Conservation (phyloP, 2,113 vertebrate species). For the Rhipidura dahli region DNA sequence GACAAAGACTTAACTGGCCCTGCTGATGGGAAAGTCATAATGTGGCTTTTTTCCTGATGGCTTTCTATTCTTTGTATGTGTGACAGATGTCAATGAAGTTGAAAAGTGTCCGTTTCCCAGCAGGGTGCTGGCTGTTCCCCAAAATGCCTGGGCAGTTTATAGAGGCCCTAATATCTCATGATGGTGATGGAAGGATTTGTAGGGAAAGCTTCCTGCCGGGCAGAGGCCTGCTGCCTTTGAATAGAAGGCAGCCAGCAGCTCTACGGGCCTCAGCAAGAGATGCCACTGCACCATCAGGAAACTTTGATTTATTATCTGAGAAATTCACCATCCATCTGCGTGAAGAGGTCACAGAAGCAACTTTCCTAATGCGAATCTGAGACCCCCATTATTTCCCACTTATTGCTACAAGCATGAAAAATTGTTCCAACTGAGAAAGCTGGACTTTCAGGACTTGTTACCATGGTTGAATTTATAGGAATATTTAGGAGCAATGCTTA, state of each 20-base stretch:
- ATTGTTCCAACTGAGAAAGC: slow-evolving; percentile 49
- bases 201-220: slow-evolving; percentile 39
- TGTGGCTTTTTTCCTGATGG: neutral
- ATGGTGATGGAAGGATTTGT: slow-evolving; percentile 29
- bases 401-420: slow-evolving; percentile 67
- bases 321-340: slow-evolving; percentile 66
- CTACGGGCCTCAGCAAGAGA: slow-evolving; percentile 22
- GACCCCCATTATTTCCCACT: slow-evolving; percentile 63
- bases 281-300: slow-evolving; percentile 44
- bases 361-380: slow-evolving; percentile 55
- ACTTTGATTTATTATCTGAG: slow-evolving; percentile 70
- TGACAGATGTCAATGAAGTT: slow-evolving; percentile 57
- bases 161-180: slow-evolving; percentile 30
- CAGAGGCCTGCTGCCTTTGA: slow-evolving; percentile 43
- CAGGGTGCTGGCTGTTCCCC: slow-evolving; percentile 20
- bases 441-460: slow-evolving; percentile 29
- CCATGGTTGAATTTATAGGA: slow-evolving; percentile 54
- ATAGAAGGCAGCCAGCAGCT: slow-evolving; percentile 28
- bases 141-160: slow-evolving; percentile 28
- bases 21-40: slow-evolving; percentile 42
- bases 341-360: slow-evolving; percentile 51
- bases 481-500: slow-evolving; percentile 55
- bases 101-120: slow-evolving; percentile 55
- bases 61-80: slow-evolving; percentile 7
- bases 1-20: slow-evolving; percentile 41